Conservation (phyloP, 2,113 vertebrate genomes). For the Mormoops blainvillei region DNA sequence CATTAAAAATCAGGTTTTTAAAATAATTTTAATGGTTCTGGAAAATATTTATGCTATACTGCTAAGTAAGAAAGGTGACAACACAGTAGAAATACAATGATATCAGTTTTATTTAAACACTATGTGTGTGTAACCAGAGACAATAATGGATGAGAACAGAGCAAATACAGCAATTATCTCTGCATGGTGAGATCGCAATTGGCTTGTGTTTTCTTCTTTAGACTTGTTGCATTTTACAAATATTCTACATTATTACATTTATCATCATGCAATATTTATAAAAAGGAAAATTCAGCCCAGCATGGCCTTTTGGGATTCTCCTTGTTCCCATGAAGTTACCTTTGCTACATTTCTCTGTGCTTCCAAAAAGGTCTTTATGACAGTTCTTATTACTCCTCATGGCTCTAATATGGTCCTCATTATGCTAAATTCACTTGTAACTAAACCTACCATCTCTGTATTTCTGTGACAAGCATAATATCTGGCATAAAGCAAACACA, state of each 20-base stretch:
- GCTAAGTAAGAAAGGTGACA: background rate
- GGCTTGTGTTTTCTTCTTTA: background rate
- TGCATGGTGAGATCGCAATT: background rate
- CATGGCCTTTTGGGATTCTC: background rate
- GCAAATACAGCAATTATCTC: background rate
- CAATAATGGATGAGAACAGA: background rate
- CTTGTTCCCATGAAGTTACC: background rate
- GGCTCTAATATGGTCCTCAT: background rate
- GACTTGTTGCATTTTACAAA: background rate
- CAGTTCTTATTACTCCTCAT: background rate
- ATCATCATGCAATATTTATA: background rate
- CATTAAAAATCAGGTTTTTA: background rate
- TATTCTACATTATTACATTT: background rate
- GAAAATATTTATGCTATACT: background rate
- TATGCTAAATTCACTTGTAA: background rate
- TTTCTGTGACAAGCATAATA: background rate
- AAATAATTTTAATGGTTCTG: background rate
- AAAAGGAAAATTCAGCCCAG: background rate
- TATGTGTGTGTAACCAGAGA: background rate
- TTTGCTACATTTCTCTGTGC: background rate
- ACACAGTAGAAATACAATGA: background rate
- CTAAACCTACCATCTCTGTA: background rate
- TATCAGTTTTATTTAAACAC: background rate
- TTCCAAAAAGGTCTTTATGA: background rate
- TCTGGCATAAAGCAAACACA: background rate